Percentiles rank a stretch among this genome's conserved stretches.
phyloP scores from a whole-genome alignment of 2,888 invertebrate genomes.

The Agriopis marginaria region DNA sequence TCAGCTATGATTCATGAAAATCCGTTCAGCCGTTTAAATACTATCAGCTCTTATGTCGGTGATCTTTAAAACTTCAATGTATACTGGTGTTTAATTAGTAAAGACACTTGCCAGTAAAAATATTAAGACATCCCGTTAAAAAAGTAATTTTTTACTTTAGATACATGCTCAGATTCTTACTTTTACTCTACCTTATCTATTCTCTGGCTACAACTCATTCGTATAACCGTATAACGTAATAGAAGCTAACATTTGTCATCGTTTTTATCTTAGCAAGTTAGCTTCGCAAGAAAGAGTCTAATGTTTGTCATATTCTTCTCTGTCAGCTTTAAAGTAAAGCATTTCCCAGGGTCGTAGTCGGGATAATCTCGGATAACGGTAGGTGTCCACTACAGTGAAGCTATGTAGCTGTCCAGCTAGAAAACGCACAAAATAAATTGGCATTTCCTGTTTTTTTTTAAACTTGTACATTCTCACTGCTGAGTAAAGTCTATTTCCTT shows the following conservation, averaged over 20 bases:
- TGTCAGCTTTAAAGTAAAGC: constrained; percentile 28
- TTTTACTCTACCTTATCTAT: background rate
- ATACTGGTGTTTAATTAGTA: too few species aligned
- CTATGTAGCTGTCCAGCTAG: background rate
- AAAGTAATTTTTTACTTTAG: background rate
- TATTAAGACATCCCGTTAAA: too few species aligned
- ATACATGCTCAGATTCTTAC: background rate
- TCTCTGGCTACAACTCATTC: too few species aligned
- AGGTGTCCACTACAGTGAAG: constrained; percentile 7
- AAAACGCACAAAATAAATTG: background rate
- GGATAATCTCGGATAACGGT: constrained; percentile 19
- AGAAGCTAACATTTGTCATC: constrained; percentile 9
- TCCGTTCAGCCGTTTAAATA: too few species aligned
- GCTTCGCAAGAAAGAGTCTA: constrained; percentile 22
- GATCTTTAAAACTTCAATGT: too few species aligned
- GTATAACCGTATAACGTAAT: background rate
- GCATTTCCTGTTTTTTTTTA: background rate
- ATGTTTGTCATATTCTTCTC: constrained; percentile 26
- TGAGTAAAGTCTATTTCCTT: too few species aligned
- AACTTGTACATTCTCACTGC: too few species aligned
- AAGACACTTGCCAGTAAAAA: too few species aligned
- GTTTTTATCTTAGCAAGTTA: constrained; percentile 20
- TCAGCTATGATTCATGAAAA: too few species aligned
- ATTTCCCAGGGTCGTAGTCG: constrained; percentile 12
- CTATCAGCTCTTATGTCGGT: too few species aligned